These are phyloP conservation scores for Melanophora roralis DNA, from an alignment of 2,888 invertebrate species.

Conservation along the genomic window DNA sequence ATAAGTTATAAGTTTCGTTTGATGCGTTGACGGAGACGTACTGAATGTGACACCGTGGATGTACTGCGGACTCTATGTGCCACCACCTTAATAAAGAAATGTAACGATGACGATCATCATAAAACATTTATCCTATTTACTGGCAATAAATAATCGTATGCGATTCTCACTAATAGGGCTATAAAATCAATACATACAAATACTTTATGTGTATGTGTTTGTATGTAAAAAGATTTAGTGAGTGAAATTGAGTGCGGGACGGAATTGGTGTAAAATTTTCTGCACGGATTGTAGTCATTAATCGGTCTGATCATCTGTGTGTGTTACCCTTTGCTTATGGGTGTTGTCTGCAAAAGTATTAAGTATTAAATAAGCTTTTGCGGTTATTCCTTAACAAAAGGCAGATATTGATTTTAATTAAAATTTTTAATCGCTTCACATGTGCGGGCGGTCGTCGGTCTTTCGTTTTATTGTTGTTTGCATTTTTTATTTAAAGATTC, in stretches of 20 bases:
- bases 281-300: constrained; percentile 18
- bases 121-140: not conserved
- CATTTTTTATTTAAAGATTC: constrained; percentile 1
- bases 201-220: no score
- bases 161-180: constrained; percentile 7
- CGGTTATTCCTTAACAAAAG: constrained; percentile 52
- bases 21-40: no score
- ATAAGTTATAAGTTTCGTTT: no score
- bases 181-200: constrained; percentile 36
- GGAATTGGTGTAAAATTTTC: not conserved
- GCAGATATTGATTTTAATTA: constrained; percentile 48
- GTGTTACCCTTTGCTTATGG: not conserved
- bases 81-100: no score
- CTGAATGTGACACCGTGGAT: no score
- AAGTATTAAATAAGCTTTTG: constrained; percentile 41
- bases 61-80: no score
- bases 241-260: not conserved
- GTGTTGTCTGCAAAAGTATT: constrained; percentile 22
- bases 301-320: not conserved
- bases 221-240: not conserved
- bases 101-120: constrained; percentile 2
- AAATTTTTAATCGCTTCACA: constrained; percentile 43
- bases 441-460: constrained; percentile 28
- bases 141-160: not conserved
- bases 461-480: no score